Conservation (phyloP, 1,140 invertebrate genomes). For the Tetraneura akinire region DNA sequence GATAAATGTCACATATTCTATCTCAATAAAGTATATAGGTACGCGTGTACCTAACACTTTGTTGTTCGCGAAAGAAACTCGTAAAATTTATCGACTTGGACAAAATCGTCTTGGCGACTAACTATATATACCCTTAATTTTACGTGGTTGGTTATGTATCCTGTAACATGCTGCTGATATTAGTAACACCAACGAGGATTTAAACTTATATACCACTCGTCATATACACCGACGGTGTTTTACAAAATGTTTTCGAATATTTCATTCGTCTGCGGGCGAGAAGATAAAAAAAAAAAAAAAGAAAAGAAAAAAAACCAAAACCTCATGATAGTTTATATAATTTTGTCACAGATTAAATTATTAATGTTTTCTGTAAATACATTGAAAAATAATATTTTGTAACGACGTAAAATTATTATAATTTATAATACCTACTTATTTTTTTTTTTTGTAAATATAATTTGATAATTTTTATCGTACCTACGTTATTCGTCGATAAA, state of each 20-base stretch:
- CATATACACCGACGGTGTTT: not conserved
- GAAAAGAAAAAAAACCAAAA: too few species aligned
- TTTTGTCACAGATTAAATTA: too few species aligned
- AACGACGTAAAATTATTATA: too few species aligned
- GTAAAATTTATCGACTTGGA: not conserved
- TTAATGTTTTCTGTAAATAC: too few species aligned
- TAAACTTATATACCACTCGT: not conserved
- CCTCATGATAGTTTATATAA: too few species aligned
- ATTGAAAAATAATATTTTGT: too few species aligned
- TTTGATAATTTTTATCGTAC: too few species aligned
- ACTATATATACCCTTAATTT: not conserved
- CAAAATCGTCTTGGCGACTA: not conserved
- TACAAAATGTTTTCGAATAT: not conserved
- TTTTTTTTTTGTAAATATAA: too few species aligned
- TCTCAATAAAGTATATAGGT: not conserved
- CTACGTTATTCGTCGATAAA: too few species aligned
- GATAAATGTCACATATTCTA: conserved; percentile 9
- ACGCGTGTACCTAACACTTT: not conserved
- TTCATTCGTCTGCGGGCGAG: not conserved
- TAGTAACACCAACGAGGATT: not conserved
- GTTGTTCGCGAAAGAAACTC: not conserved
- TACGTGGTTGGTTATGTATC: too few species aligned
- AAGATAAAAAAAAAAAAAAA: too few species aligned
- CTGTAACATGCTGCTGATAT: not conserved
- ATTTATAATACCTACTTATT: too few species aligned